phyloP scores from a whole-genome alignment of 2,113 vertebrate species.

The Tragelaphus strepsiceros region DNA sequence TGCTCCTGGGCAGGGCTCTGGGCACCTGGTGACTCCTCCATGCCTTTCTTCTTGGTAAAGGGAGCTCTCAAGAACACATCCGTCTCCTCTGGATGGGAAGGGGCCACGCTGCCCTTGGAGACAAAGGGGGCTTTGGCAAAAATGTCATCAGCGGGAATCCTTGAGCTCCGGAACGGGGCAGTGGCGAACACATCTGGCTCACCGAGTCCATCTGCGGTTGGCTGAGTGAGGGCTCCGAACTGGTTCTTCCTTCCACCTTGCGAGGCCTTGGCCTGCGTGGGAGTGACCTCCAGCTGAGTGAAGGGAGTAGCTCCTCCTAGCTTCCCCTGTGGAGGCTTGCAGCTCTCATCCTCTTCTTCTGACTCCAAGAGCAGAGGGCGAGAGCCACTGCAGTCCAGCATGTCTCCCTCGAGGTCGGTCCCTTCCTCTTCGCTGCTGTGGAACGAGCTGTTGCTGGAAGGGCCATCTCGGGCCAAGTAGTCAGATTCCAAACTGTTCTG shows the following conservation, averaged over 20 bases:
- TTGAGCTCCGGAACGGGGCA: constrained; percentile 85
- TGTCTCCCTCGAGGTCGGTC: constrained; percentile 80
- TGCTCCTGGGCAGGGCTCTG: constrained; percentile 55
- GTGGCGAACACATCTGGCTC: constrained; percentile 89
- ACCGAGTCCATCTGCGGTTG: not conserved
- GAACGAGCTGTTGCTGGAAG: constrained; percentile 86
- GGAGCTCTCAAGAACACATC: constrained; percentile 95
- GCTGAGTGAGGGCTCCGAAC: constrained; percentile 44
- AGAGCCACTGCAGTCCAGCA: constrained; percentile 91
- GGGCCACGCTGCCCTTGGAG: constrained; percentile 62
- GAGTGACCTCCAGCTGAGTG: not conserved
- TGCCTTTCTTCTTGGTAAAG: constrained; percentile 89
- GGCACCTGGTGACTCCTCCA: constrained; percentile 59
- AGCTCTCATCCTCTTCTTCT: constrained; percentile 89
- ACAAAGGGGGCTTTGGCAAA: constrained; percentile 94
- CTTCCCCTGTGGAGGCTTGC: constrained; percentile 55
- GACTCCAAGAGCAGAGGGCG: constrained; percentile 93
- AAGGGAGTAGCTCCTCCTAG: not conserved
- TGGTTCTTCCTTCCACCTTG: constrained; percentile 28
- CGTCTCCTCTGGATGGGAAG: constrained; percentile 74
- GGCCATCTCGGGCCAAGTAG: constrained; percentile 74
- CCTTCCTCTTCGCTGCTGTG: constrained; percentile 95
- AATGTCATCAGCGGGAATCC: constrained; percentile 78
- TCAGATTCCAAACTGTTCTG: constrained; percentile 72
- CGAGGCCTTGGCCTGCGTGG: constrained; percentile 20